Percentiles rank a stretch among this genome's conserved stretches.
These are phyloP conservation scores for Ephydatia muelleri DNA, from an alignment of 37 sponge, comb jelly and placozoan species.

Conservation along the genomic window DNA sequence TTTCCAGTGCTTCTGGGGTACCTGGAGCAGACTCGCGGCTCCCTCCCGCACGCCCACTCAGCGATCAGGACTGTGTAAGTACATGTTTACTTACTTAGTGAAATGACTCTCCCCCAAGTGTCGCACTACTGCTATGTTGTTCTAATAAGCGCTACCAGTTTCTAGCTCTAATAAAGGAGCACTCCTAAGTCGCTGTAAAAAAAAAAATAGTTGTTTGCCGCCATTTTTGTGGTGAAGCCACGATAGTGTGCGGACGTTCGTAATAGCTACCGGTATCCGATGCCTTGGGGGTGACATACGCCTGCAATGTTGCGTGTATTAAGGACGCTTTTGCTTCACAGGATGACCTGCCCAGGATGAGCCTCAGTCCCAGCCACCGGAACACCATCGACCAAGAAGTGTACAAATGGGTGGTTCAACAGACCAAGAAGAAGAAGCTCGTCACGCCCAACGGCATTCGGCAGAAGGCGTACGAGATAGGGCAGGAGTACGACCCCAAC, in stretches of 20 bases:
- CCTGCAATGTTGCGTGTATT: not conserved
- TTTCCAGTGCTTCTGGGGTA: not conserved
- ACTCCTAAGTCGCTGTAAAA: not conserved
- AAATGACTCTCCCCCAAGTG: not conserved
- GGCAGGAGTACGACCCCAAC: conserved; percentile 63
- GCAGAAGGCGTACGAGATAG: conserved; percentile 82
- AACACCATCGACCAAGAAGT: conserved; percentile 79
- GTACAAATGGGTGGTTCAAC: conserved; percentile 70
- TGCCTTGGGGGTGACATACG: not conserved
- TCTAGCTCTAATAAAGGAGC: conserved; percentile 8
- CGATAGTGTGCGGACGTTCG: not conserved
- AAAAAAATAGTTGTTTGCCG: not conserved
- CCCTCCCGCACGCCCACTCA: not conserved
- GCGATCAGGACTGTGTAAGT: not conserved
- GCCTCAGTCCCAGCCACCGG: conserved; percentile 47
- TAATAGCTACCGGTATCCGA: no score
- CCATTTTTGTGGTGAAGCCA: conserved; percentile 8
- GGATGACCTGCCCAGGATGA: conserved; percentile 16
- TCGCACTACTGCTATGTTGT: not conserved
- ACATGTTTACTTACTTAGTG: not conserved
- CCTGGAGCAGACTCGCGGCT: not conserved
- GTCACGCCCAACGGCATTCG: conserved; percentile 69
- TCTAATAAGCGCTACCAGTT: conserved; percentile 51
- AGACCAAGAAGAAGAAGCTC: conserved; percentile 56
- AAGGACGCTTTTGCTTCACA: not conserved